Evolutionary conservation across 2,113 vertebrate species (phyloP).

Genomic region (Spea multiplicata): DNA sequence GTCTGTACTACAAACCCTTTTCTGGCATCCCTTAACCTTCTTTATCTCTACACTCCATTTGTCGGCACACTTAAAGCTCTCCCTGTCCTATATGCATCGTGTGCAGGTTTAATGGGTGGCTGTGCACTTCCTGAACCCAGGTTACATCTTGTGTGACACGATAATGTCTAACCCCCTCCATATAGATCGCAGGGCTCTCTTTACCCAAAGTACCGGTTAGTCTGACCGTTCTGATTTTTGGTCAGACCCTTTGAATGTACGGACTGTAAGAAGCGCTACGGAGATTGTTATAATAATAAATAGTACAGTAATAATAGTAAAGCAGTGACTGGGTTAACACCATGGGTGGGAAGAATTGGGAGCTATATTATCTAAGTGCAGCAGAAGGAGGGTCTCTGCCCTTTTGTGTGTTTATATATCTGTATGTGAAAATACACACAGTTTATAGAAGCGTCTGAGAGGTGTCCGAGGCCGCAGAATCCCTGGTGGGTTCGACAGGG

Average conservation of each 20-base stretch:
- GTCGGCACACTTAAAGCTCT: too few species aligned
- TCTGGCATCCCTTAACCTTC: neutral
- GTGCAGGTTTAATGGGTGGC: conserved; percentile 21
- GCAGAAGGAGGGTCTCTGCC: conserved; percentile 30
- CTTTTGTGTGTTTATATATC: conserved; percentile 24
- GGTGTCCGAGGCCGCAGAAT: neutral
- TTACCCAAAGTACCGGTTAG: too few species aligned
- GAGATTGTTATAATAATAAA: too few species aligned
- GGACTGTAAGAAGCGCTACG: too few species aligned
- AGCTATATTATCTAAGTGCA: conserved; percentile 17
- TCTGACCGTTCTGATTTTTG: too few species aligned
- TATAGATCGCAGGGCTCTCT: neutral
- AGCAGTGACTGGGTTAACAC: conserved; percentile 71
- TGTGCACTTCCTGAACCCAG: conserved; percentile 16
- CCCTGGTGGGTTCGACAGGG: too few species aligned
- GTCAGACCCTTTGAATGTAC: too few species aligned
- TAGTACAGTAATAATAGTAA: conserved; percentile 52
- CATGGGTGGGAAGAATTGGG: conserved; percentile 55
- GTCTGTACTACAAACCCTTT: conserved; percentile 3
- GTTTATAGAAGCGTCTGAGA: too few species aligned
- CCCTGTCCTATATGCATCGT: conserved; percentile 1
- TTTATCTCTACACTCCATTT: neutral
- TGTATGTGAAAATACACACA: conserved; percentile 6
- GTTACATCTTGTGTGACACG: conserved; percentile 22
- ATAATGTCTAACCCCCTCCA: conserved; percentile 1